A percentile compares a stretch with the other conserved stretches of the same genome.
Conservation (phyloP, 2,888 invertebrate genomes). For the Drosophila ustulata region DNA sequence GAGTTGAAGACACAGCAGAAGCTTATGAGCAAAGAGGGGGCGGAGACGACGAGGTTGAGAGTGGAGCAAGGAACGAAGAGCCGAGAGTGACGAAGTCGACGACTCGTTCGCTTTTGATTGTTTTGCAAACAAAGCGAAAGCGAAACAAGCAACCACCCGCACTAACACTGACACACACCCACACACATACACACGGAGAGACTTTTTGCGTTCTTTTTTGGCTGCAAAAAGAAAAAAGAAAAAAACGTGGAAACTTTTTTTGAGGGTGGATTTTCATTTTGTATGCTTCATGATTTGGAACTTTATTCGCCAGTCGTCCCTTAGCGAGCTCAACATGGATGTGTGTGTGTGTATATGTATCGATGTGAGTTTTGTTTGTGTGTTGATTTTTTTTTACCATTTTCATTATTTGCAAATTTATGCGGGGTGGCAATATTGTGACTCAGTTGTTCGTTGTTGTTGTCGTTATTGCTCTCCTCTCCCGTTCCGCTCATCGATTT, state of each 20-base stretch:
- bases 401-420: constrained; percentile 81
- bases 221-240: constrained; percentile 30
- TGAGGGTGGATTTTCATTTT: constrained; percentile 81
- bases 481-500: constrained; percentile 72
- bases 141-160: constrained; percentile 49
- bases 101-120: constrained; percentile 73
- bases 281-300: constrained; percentile 79
- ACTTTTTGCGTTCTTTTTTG: constrained; percentile 72
- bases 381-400: constrained; percentile 67
- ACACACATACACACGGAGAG: constrained; percentile 25
- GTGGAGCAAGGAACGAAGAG: not conserved
- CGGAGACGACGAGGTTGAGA: not conserved
- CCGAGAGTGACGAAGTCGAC: constrained; percentile 31
- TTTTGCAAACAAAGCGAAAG: constrained; percentile 79
- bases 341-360: constrained; percentile 15
- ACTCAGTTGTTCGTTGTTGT: constrained; percentile 53
- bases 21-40: not conserved
- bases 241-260: constrained; percentile 74
- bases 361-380: constrained; percentile 33
- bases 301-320: constrained; percentile 71
- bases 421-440: constrained; percentile 74
- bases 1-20: constrained; percentile 12
- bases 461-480: constrained; percentile 23
- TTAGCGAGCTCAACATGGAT: constrained; percentile 16
- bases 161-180: constrained; percentile 38